Evolutionary conservation across 2,888 invertebrate genomes (phyloP), one percentile per base, ranked within the genome.

Genomic region (Girardia tigrina): DNA sequence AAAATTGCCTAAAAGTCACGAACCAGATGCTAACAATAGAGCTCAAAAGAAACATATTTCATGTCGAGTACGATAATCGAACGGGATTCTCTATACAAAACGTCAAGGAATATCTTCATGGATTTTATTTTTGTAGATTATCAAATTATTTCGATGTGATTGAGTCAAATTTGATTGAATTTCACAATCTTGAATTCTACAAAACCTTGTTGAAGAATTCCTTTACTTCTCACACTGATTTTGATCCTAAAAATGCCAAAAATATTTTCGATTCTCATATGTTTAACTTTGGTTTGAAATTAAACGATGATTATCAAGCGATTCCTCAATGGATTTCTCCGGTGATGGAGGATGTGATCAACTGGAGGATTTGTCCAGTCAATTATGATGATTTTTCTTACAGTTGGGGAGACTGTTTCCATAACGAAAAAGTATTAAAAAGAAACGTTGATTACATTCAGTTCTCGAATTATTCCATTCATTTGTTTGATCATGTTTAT

Each of bases 371-470:
- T 56, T 56, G 56, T n/a, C 56, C 56, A n/a, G 56, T 56, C 4
- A 56, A 56, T 8, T 56, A 56, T 56, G 56, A 56, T 23, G 56
- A 56, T 56, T 56, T 56, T n/a, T 12, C 56, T 56, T 56, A 56
- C n/a, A 56, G 8, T n/a, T 56, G 56, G 56, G 56, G 20, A 4
- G 56, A 56, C 6, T 56, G 56, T 16, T 56, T 56, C 23, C n/a
- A 56, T 20, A 4, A 56, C n/a, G 56, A 56, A 56, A 56, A 12
- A 12, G 20, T 8, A 2, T 56, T 56, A n/a, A n/a, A 8, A 8
- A n/a, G 20, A 2, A 56, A 56, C 23, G n/a, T 56, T n/a, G 56
- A 56, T 56, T 56, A 12, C 23, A 23, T 56, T 56, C n/a, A 4
- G n/a, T 56, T 56, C 23, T 2, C 4, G 4, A 56, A 56, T 56